Evolutionary conservation across 64 coral and sea anemone species (phyloP).

Genomic region (Hydrozoanthus tunicans): DNA sequence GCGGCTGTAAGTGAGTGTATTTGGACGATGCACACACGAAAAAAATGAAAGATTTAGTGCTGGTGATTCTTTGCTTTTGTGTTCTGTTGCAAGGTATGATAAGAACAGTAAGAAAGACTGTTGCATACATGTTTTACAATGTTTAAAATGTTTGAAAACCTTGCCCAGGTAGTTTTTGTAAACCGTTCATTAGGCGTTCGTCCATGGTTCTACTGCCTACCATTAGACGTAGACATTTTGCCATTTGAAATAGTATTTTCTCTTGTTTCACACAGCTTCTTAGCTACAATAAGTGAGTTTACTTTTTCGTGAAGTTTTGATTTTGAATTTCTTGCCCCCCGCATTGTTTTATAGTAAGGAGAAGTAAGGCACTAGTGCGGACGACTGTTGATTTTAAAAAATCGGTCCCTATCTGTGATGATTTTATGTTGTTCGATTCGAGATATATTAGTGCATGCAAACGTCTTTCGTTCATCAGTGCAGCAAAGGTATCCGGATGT

Average conservation of each 20-base stretch:
- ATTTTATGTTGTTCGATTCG: too few species aligned
- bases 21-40: not conserved
- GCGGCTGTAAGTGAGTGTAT: not conserved
- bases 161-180: not conserved
- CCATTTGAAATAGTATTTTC: conserved; percentile 45
- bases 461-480: too few species aligned
- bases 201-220: not conserved
- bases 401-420: too few species aligned
- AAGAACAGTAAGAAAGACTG: not conserved
- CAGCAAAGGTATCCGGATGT: not conserved
- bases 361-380: too few species aligned
- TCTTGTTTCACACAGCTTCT: not conserved
- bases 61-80: not conserved
- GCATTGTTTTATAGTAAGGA: not conserved
- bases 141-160: not conserved
- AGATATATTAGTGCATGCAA: too few species aligned
- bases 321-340: not conserved
- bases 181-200: conserved; percentile 20
- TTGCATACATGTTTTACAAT: not conserved
- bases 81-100: conserved; percentile 29
- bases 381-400: too few species aligned
- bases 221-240: not conserved
- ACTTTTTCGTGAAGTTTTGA: not conserved
- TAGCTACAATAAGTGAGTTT: not conserved
- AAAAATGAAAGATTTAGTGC: not conserved